Conservation (phyloP, 2,113 vertebrate species). For the Datnioides undecimradiatus region DNA sequence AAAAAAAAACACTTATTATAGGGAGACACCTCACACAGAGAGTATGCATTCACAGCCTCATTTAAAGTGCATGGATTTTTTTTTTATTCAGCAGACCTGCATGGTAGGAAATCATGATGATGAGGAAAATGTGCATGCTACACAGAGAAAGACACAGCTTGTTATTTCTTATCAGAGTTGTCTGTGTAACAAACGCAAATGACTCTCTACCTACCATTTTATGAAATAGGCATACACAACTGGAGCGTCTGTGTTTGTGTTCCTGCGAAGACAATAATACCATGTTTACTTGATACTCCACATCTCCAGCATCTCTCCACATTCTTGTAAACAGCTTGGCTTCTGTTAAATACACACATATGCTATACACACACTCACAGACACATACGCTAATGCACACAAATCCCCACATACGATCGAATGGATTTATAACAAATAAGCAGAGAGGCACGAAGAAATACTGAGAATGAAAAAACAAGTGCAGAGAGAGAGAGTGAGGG, state of each 20-base stretch:
- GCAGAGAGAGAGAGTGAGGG: background rate
- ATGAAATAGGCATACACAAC: background rate
- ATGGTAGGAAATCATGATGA: background rate
- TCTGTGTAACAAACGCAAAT: background rate
- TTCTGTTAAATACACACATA: constrained; percentile 20
- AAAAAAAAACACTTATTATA: background rate
- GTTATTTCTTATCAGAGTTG: background rate
- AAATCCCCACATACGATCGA: constrained; percentile 26
- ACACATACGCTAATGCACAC: constrained; percentile 14
- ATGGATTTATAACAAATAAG: constrained; percentile 39
- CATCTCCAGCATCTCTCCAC: constrained; percentile 32
- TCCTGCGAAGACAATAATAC: background rate
- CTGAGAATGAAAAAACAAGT: background rate
- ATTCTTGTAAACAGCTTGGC: constrained; percentile 32
- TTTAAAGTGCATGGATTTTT: background rate
- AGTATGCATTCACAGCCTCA: background rate
- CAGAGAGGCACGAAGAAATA: constrained; percentile 2
- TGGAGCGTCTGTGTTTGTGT: background rate
- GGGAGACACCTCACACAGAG: no score
- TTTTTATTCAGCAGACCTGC: background rate
- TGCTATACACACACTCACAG: constrained; percentile 17
- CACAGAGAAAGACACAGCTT: background rate
- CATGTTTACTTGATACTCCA: constrained; percentile 23
- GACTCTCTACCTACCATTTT: background rate
- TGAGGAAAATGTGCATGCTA: background rate